Evolutionary conservation across 2,797 vertebrate genomes (phyloP), one percentile per base, ranked within the genome.

Genomic region (Euphonia xanthogaster): DNA sequence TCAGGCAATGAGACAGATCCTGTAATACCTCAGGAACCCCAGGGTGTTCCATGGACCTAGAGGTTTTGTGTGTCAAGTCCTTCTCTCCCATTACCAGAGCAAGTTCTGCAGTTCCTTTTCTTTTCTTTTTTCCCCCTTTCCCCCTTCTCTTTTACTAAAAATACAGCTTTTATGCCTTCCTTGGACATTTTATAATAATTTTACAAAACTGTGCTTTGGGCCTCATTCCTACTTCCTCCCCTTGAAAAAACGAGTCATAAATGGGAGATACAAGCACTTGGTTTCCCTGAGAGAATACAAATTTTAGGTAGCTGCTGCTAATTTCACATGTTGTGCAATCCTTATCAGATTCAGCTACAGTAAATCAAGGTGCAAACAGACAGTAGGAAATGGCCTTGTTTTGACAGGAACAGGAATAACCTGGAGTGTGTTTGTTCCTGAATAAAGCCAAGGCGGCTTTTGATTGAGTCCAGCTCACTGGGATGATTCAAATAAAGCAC

Each of bases 61-160:
- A 4, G 3, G 6, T 51, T 78, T 48, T 60, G 10, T 28, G 27
- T 3, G 3, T 50, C 9, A 22, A 60, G 20, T 22, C 24, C 28
- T 72, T 20, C 20, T 42, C 33, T 33, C 4, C 3, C 30, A 10
- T 15, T 27, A 21, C 12, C 12, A 28, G 4, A 86, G 42, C 10
- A 51, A 28, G 37, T 55, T 50, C 44, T 54, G 25, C 39, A 54
- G 19, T 4, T 20, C 15, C 16, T 61, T 51, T 72, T 45, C 2
- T 33, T 45, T 25, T 13, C 1, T 12, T 33, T 55, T 8, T 12
- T 31, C 3, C 0, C 1, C 6, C 10, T 6, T 4, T n/a, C 22
- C 18, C 5, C 8, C 6, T 3, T 37, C 22, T 5, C 15, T 47
- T 45, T 33, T 10, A 27, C 55, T 25, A 9, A 18, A 88, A 73